These are phyloP conservation scores for Tauraco erythrolophus DNA, from an alignment of 2,113 vertebrate genomes.

Conservation along the genomic window DNA sequence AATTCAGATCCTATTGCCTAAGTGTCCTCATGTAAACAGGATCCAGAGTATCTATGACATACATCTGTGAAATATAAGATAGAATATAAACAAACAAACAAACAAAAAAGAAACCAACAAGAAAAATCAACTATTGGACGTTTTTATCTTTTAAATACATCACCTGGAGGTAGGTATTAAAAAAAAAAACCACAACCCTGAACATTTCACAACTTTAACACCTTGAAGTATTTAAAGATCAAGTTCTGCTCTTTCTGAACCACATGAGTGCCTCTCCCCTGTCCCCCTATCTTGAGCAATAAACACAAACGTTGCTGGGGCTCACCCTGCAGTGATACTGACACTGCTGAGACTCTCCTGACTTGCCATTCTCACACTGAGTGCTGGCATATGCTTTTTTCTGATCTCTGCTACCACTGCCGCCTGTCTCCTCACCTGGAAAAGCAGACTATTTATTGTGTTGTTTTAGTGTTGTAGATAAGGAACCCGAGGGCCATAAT, in stretches of 20 bases:
- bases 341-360: background rate
- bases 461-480: background rate
- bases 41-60: background rate
- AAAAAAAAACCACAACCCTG: background rate
- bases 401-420: background rate
- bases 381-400: background rate
- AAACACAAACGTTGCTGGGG: background rate
- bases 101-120: background rate
- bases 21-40: background rate
- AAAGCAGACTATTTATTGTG: background rate
- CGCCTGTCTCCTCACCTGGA: background rate
- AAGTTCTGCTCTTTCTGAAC: background rate
- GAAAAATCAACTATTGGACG: background rate
- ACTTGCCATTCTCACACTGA: background rate
- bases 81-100: background rate
- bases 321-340: background rate
- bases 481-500: background rate
- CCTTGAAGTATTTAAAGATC: background rate
- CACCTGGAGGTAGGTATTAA: background rate
- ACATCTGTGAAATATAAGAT: background rate
- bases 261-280: rapidly evolving
- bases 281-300: rapidly evolving
- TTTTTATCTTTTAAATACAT: background rate
- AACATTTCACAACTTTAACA: background rate
- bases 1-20: background rate